Conservation (phyloP, 2,113 vertebrate genomes). For the Pampusana beccarii region DNA sequence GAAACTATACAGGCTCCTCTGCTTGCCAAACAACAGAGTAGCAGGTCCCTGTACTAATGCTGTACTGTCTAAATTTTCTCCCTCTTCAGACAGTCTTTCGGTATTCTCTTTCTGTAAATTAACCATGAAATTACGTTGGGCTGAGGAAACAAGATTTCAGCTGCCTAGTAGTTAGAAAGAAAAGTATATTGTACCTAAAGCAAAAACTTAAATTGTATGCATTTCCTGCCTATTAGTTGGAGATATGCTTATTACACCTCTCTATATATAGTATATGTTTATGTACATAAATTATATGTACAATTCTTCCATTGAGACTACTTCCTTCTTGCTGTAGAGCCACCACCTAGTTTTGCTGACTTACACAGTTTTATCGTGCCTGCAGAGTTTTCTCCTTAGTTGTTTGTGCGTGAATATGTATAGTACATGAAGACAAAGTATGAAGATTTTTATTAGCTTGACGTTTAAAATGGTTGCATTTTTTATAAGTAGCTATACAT, state of each 20-base stretch:
- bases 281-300: neutral
- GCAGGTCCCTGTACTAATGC: conserved; percentile 53
- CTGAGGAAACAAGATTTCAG: conserved; percentile 72
- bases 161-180: conserved; percentile 65
- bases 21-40: conserved; percentile 52
- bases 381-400: neutral
- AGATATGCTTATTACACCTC: conserved; percentile 20
- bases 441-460: neutral
- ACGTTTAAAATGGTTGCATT: neutral
- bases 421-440: neutral
- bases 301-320: neutral
- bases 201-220: conserved; percentile 40
- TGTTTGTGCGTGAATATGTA: neutral
- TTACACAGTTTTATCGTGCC: neutral
- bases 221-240: conserved; percentile 63
- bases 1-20: conserved; percentile 46
- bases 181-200: conserved; percentile 48
- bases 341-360: neutral
- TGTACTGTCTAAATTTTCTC: conserved; percentile 44
- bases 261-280: neutral
- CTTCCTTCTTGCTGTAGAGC: neutral
- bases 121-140: conserved; percentile 68
- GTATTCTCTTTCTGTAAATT: conserved; percentile 71
- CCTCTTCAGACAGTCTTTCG: conserved; percentile 43
- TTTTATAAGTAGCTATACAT: neutral